Base-by-base conservation (phyloP, 2,113 vertebrate genomes). In the Nothoprocta perdicaria region DNA sequence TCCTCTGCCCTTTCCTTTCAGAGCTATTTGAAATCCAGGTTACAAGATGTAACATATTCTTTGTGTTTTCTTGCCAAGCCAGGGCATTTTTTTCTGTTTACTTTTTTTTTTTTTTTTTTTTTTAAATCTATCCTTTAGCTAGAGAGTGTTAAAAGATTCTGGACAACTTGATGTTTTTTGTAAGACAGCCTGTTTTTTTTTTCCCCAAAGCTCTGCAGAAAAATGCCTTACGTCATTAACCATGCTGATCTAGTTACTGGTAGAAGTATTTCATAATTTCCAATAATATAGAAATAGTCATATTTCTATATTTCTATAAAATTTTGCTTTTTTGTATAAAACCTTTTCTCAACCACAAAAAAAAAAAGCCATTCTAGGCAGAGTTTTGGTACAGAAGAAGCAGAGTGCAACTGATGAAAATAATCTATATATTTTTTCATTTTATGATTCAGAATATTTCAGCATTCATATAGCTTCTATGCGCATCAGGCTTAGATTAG, bases 221-320 rank as follows among this genome's bases (percentile, higher is more conserved):
- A 96, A 95, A 90, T 69, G 38, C 16, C 18, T 94, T 65, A 74
- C 63, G 90, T 88, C 67, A 58, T 84, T 84, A 74, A 41, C 75
- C 91, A 92, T 90, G 48, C 68, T 93, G 82, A 94, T 93, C 71
- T 80, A 84, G 80, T 96, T 94, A 95, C 60, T 82, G 63, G 53
- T 91, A 82, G 43, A 72, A 88, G 35, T 82, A 84, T 87, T 93
- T 89, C 72, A 94, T 29, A 85, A 86, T 96, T 95, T 94, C 72
- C 78, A 83, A 10, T 88, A 74, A 76, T 92, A 84, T 23, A 88
- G 82, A 65, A 94, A 55, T 66, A 89, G 79, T 57, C 53, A 55
- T 90, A 60, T 94, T 92, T 93, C 81, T 90, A 40, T 23, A 91
- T 94, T 92, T 93, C 81, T 90, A 40, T 23, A 91, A 78, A 77